A percentile compares a stretch with the other conserved stretches of the same genome.
phyloP scores from a whole-genome alignment of 2,113 vertebrate genomes.

The Litocranius walleri region DNA sequence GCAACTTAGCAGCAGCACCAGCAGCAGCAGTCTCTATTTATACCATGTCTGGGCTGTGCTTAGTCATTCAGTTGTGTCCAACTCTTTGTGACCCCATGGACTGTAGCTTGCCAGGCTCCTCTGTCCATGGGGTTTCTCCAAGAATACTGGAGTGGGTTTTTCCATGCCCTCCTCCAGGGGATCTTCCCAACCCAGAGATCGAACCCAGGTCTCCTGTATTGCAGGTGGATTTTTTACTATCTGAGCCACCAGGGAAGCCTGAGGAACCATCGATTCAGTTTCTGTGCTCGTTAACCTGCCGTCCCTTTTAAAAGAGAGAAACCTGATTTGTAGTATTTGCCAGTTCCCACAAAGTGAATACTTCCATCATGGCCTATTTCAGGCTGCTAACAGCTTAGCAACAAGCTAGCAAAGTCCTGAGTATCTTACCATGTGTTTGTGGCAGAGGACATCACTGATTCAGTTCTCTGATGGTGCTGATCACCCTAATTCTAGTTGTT shows the following conservation, averaged over 20 bases:
- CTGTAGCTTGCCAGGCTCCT: not conserved
- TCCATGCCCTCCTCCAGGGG: not conserved
- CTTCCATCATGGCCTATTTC: not conserved
- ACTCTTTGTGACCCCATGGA: not conserved
- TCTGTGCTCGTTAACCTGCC: not conserved
- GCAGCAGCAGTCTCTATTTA: not conserved
- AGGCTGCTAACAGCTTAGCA: not conserved
- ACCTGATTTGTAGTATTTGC: not conserved
- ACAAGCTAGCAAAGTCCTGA: not conserved
- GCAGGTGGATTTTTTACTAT: not conserved
- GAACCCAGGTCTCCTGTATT: rapidly evolving
- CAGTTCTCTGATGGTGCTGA: not conserved
- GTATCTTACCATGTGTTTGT: not conserved
- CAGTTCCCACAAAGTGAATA: not conserved
- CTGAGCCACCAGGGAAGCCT: not conserved
- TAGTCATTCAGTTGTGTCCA: not conserved
- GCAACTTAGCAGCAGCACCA: no score
- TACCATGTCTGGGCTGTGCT: not conserved
- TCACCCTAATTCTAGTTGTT: not conserved
- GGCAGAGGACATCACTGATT: not conserved
- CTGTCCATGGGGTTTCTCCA: not conserved
- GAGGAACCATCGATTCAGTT: not conserved
- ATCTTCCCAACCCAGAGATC: not conserved
- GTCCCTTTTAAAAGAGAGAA: not conserved
- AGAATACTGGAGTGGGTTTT: not conserved